Evolutionary conservation across 2,797 vertebrate species (phyloP).

Genomic region (Coranthus polyacanthus): DNA sequence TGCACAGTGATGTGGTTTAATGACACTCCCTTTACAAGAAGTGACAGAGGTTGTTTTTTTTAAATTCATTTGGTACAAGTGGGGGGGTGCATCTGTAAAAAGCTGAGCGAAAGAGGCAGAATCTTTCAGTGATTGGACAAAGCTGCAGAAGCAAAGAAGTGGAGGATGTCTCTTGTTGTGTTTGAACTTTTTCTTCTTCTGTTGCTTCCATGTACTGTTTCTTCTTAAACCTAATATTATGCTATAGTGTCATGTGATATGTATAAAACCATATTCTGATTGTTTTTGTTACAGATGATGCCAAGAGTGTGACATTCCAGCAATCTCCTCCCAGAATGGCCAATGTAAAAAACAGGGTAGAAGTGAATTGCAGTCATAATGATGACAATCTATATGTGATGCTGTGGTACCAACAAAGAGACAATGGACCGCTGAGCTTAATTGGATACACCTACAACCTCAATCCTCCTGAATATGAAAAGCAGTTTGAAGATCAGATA

Average conservation of each 20-base stretch:
- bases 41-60: no score
- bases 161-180: constrained; percentile 6
- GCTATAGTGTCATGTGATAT: no score
- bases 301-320: constrained; percentile 12
- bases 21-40: constrained; percentile 8
- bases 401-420: constrained; percentile 47
- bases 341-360: not conserved
- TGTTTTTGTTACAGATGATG: constrained; percentile 8
- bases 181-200: constrained; percentile 18
- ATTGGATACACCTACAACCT: no score
- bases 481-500: constrained; percentile 29
- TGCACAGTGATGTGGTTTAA: constrained; percentile 3
- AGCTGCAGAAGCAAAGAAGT: not conserved
- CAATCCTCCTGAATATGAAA: not conserved
- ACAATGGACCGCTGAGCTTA: not conserved
- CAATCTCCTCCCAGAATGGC: constrained; percentile 2
- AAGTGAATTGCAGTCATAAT: constrained; percentile 29
- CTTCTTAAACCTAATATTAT: no score
- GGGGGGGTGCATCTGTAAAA: no score
- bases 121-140: no score
- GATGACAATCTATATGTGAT: not conserved
- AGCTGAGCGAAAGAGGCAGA: no score
- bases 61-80: no score
- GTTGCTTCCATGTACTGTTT: constrained; percentile 28
- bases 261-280: no score